These are phyloP conservation scores for Rhodophaea formosa DNA, from an alignment of 2,888 invertebrate species.

Conservation along the genomic window DNA sequence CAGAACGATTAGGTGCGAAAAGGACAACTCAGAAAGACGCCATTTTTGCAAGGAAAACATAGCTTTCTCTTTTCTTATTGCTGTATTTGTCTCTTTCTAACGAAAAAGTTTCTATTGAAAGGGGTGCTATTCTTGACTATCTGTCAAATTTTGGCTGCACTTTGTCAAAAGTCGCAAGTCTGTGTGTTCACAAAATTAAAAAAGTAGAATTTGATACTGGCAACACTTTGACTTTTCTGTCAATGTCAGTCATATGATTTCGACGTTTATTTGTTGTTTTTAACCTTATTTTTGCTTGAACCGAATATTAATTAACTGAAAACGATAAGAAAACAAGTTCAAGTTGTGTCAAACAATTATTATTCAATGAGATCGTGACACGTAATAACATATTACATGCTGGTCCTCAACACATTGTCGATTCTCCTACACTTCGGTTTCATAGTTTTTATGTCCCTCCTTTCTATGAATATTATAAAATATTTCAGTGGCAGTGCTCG, in stretches of 20 bases:
- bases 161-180: not conserved
- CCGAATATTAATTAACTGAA: not conserved
- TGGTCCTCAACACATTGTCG: slow-evolving; percentile 67
- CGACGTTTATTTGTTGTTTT: not conserved
- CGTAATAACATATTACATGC: slow-evolving; percentile 51
- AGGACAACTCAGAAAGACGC: slow-evolving; percentile 75
- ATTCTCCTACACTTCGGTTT: slow-evolving; percentile 63
- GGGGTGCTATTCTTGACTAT: not conserved
- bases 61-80: slow-evolving; percentile 30
- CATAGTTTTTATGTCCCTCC: slow-evolving; percentile 67
- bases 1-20: slow-evolving; percentile 51
- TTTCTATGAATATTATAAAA: slow-evolving; percentile 71
- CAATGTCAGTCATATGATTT: slow-evolving; percentile 12
- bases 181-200: not conserved
- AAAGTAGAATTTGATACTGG: not conserved
- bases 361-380: not conserved
- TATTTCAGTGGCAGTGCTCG: slow-evolving; percentile 54
- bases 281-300: not conserved
- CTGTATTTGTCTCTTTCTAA: slow-evolving; percentile 5
- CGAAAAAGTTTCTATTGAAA: not conserved
- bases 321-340: not conserved
- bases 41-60: slow-evolving; percentile 51
- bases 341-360: not conserved
- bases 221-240: not conserved
- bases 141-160: too few species aligned